Conservation (phyloP, 2,113 vertebrate species). For the Myocastor coypus region DNA sequence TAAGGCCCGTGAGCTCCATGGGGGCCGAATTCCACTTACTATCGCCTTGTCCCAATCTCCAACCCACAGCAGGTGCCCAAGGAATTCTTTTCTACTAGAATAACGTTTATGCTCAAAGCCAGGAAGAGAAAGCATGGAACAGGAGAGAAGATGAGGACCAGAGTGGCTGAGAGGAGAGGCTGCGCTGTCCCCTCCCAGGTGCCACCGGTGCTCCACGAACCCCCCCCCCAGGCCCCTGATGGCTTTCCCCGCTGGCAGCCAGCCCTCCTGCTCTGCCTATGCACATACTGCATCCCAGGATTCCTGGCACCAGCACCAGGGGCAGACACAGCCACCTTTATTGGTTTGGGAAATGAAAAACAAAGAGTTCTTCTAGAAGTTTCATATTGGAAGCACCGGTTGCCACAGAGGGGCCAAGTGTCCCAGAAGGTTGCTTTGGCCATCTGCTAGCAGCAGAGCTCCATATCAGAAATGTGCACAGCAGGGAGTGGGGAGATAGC, state of each 20-base stretch:
- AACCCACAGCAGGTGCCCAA: background rate
- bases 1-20: background rate
- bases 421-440: constrained; percentile 64
- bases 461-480: constrained; percentile 69
- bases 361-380: constrained; percentile 8
- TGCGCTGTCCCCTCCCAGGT: accelerated
- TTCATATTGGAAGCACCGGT: background rate
- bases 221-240: too few relatives aligned
- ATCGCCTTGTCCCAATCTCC: background rate
- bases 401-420: constrained; percentile 38
- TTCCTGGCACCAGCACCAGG: background rate
- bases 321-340: too few relatives aligned
- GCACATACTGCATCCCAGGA: background rate
- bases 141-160: background rate
- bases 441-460: constrained; percentile 71
- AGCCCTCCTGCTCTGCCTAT: background rate
- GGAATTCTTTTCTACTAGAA: background rate
- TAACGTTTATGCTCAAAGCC: background rate
- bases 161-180: background rate
- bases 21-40: background rate
- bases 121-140: background rate
- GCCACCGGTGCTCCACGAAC: background rate
- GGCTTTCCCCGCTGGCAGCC: background rate
- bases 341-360: background rate
- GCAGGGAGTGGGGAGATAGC: background rate